These are phyloP conservation scores for Mungos mungo DNA, from an alignment of 2,113 vertebrate species.

Conservation along the genomic window DNA sequence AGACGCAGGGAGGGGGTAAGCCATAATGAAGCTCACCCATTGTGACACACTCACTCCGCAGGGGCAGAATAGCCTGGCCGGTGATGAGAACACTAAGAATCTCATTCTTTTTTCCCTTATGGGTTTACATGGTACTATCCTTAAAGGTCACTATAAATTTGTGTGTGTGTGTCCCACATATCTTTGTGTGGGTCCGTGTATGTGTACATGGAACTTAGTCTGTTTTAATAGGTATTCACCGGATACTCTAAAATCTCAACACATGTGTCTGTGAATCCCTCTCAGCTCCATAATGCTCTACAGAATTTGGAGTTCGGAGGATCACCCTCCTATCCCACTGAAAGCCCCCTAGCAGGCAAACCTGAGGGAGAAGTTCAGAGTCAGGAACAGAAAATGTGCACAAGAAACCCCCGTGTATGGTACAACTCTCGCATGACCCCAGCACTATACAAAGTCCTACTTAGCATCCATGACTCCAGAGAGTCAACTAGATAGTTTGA, in stretches of 20 bases:
- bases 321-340: background rate
- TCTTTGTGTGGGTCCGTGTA: background rate
- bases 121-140: background rate
- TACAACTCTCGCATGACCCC: background rate
- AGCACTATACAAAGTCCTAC: background rate
- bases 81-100: background rate
- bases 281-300: background rate
- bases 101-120: background rate
- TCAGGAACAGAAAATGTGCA: background rate
- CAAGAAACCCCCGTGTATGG: background rate
- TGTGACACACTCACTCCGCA: background rate
- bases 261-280: background rate
- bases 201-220: background rate
- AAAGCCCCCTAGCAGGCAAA: background rate
- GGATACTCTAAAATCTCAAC: background rate
- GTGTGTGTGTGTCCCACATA: background rate
- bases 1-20: accelerated
- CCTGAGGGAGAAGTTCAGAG: background rate
- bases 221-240: background rate
- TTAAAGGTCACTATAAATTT: background rate
- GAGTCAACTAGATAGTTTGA: background rate
- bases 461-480: background rate
- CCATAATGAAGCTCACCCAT: background rate
- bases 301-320: background rate
- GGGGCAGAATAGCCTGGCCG: background rate